phyloP scores from a whole-genome alignment of 2,113 vertebrate species.

The Atlantisia rogersi region DNA sequence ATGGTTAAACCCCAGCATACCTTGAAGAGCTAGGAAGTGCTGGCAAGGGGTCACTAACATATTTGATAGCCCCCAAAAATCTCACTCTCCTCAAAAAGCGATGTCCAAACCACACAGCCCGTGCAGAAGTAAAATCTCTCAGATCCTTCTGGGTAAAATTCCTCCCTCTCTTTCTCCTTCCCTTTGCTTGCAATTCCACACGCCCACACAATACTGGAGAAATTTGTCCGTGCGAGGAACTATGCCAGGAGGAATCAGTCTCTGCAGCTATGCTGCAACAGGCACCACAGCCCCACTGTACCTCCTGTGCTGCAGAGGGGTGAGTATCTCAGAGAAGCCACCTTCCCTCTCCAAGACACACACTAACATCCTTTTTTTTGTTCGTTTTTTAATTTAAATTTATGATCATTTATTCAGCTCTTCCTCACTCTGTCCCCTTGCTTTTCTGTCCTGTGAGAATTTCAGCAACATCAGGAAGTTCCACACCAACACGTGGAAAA shows the following conservation, averaged over 20 bases:
- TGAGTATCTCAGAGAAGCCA: not conserved
- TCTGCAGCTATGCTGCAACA: not conserved
- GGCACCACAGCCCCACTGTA: not conserved
- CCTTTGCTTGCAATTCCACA: not conserved
- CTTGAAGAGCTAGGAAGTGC: not conserved
- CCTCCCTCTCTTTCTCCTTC: not conserved
- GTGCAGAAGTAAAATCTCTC: not conserved
- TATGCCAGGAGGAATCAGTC: not conserved
- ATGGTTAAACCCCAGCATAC: fast-evolving
- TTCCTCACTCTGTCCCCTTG: not conserved
- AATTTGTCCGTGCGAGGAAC: not conserved
- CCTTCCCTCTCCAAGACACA: not conserved
- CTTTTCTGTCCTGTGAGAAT: not conserved
- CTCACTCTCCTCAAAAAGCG: not conserved
- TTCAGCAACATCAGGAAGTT: not conserved
- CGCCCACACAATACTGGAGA: not conserved
- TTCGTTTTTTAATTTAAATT: too few relatives aligned
- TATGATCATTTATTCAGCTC: not conserved
- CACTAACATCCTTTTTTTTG: not conserved
- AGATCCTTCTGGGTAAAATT: not conserved
- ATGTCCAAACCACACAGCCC: not conserved
- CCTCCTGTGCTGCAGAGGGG: not conserved
- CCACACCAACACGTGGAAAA: too few relatives aligned
- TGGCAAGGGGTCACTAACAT: not conserved
- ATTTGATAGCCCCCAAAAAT: not conserved